phyloP scores from a whole-genome alignment of 2,888 invertebrate species.

The Aphodius sticticus region DNA sequence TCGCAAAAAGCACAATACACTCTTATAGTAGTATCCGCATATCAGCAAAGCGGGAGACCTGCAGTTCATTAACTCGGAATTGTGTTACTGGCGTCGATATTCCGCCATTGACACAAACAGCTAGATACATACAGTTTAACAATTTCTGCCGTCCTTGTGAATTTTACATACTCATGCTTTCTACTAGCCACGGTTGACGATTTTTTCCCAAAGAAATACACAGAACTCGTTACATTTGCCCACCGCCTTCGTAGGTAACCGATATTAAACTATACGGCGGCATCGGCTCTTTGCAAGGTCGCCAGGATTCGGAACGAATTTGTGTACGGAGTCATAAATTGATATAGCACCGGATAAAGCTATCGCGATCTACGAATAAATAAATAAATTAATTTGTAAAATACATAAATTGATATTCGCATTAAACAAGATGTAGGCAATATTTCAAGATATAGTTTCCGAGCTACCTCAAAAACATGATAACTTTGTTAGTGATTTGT shows the following conservation, averaged over 20 bases:
- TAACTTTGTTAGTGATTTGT: too few relatives aligned
- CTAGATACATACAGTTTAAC: not conserved
- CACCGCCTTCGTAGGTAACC: not conserved
- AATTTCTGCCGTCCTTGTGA: not conserved
- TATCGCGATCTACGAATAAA: not conserved
- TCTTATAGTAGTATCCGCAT: not conserved
- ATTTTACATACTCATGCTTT: conserved; percentile 4
- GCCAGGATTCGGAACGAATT: not conserved
- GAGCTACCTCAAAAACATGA: too few relatives aligned
- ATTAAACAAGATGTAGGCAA: too few relatives aligned
- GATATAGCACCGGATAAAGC: not conserved
- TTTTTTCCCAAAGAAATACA: not conserved
- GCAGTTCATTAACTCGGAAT: not conserved
- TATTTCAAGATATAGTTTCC: too few relatives aligned
- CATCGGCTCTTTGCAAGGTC: not conserved
- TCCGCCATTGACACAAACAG: not conserved
- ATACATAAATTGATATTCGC: too few relatives aligned
- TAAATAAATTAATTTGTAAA: not conserved
- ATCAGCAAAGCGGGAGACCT: not conserved
- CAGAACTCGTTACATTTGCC: not conserved
- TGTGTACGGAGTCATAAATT: not conserved
- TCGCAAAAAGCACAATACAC: too few relatives aligned
- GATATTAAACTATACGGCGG: not conserved
- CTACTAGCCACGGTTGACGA: not conserved
- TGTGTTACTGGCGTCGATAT: not conserved